Percentiles rank a stretch among this genome's conserved stretches.
These are phyloP conservation scores for Melanostoma mellinum DNA, from an alignment of 2,888 invertebrate genomes.

Conservation along the genomic window DNA sequence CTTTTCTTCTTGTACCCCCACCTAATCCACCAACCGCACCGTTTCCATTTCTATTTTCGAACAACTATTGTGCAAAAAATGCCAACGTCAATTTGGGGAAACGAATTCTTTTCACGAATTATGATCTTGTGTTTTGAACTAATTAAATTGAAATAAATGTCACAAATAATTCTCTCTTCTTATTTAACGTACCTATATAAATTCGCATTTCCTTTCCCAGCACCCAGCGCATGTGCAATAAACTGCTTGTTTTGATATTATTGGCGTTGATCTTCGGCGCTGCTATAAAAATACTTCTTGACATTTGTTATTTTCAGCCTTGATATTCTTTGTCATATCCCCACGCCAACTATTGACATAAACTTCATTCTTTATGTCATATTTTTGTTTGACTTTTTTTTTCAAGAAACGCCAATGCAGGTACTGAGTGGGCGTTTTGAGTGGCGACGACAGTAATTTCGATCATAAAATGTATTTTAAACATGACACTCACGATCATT, in stretches of 20 bases:
- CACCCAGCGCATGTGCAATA: neutral
- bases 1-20: too few species aligned
- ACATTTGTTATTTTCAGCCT: neutral
- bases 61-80: too few species aligned
- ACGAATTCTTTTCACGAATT: too few species aligned
- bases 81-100: too few species aligned
- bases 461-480: constrained; percentile 36
- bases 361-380: constrained; percentile 48
- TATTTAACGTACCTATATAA: neutral
- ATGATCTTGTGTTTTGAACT: too few species aligned
- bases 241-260: constrained; percentile 11
- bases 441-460: constrained; percentile 26
- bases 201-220: neutral
- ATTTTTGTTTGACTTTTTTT: constrained; percentile 6
- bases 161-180: neutral
- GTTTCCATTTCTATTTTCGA: too few species aligned
- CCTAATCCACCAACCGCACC: too few species aligned
- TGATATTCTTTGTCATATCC: constrained; percentile 24
- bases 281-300: constrained; percentile 3
- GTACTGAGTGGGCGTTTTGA: constrained; percentile 46
- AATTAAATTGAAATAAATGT: constrained; percentile 4
- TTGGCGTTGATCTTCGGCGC: neutral
- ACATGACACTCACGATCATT: constrained; percentile 56
- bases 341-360: constrained; percentile 36
- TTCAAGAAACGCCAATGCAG: neutral